Evolutionary conservation across 2,113 vertebrate species (phyloP).

Genomic region (Marmota flaviventris): DNA sequence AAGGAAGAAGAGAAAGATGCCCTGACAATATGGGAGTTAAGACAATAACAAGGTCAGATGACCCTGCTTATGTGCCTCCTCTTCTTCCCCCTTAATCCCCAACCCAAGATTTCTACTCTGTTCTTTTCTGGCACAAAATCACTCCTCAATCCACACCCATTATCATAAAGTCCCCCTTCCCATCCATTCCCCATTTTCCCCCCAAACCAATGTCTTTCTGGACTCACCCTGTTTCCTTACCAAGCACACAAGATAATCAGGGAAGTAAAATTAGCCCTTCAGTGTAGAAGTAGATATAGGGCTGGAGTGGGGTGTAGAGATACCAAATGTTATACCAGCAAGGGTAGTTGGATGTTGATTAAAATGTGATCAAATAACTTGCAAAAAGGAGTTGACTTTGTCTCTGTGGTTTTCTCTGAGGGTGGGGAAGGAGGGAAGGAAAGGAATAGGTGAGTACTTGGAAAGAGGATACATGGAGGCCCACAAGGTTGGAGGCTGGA

Average conservation of each 20-base stretch:
- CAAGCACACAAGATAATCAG: fast-evolving
- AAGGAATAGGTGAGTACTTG: background rate
- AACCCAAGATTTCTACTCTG: background rate
- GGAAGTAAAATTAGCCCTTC: background rate
- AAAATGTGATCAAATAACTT: background rate
- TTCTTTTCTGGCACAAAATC: background rate
- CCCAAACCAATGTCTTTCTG: background rate
- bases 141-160: background rate
- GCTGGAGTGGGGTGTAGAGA: background rate
- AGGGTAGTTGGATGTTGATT: background rate
- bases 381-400: background rate
- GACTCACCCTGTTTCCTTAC: background rate
- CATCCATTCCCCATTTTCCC: background rate
- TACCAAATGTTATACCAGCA: background rate
- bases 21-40: fast-evolving
- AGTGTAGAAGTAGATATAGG: background rate
- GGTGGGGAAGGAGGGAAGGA: background rate
- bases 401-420: background rate
- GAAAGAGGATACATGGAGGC: background rate
- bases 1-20: fast-evolving
- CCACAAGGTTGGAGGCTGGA: background rate
- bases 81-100: background rate
- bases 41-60: background rate
- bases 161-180: background rate
- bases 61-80: background rate